Conservation (phyloP, 1,140 invertebrate species). For the Pseudachorutes palmiensis region DNA sequence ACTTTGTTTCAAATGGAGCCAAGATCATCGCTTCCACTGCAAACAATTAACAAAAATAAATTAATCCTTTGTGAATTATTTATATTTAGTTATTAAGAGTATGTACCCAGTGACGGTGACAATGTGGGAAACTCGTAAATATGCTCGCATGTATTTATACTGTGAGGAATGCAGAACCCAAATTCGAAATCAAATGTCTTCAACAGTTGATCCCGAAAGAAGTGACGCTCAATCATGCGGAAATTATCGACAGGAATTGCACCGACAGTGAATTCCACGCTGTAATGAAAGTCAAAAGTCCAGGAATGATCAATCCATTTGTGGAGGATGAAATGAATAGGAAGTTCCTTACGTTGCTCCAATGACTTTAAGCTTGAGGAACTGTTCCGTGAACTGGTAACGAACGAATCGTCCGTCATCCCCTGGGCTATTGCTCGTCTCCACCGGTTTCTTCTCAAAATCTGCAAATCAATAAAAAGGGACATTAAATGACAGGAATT, state of each 20-base stretch:
- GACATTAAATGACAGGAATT: too few species aligned
- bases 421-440: slow-evolving; percentile 66
- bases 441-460: too few species aligned
- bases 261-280: slow-evolving; percentile 94
- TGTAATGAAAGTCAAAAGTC: slow-evolving; percentile 44
- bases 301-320: neutral
- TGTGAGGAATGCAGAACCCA: slow-evolving; percentile 97
- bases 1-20: slow-evolving; percentile 90
- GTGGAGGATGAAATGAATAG: slow-evolving; percentile 1
- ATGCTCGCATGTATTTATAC: slow-evolving; percentile 95
- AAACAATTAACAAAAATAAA: slow-evolving; percentile 32
- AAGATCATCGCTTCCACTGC: slow-evolving; percentile 94
- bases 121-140: slow-evolving; percentile 97
- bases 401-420: slow-evolving; percentile 91
- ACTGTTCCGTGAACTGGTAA: slow-evolving; percentile 84
- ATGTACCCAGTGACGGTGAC: slow-evolving; percentile 72
- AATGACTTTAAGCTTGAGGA: slow-evolving; percentile 89
- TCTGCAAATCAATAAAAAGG: too few species aligned
- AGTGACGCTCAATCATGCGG: slow-evolving; percentile 97
- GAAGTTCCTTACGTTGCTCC: slow-evolving; percentile 76
- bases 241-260: slow-evolving; percentile 86
- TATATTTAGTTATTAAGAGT: neutral
- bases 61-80: too few species aligned
- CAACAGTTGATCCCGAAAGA: slow-evolving; percentile 83
- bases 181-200: slow-evolving; percentile 99